Evolutionary conservation across 1,140 invertebrate species (phyloP).

Genomic region (Berghia stephanieae): DNA sequence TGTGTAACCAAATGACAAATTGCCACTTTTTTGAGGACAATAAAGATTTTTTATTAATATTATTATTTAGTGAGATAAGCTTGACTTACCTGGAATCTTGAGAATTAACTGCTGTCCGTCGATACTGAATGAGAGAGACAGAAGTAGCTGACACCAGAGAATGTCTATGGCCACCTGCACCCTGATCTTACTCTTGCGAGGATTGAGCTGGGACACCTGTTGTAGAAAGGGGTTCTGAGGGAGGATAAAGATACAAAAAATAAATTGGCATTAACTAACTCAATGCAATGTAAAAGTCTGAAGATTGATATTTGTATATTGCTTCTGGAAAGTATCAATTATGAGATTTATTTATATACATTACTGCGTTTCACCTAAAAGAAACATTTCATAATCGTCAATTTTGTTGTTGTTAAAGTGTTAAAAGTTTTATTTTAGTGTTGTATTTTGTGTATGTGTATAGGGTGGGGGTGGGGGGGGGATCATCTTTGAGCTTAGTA

Average conservation of each 20-base stretch:
- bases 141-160: constrained; percentile 59
- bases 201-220: constrained; percentile 59
- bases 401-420: no score
- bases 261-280: background rate
- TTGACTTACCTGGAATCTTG: constrained; percentile 55
- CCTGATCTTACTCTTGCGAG: constrained; percentile 48
- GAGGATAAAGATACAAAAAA: background rate
- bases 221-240: constrained; percentile 60
- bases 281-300: background rate
- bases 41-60: no score
- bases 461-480: background rate
- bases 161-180: constrained; percentile 47
- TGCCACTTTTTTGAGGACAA: no score
- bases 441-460: background rate
- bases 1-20: no score
- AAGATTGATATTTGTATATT: background rate
- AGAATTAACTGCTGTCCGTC: constrained; percentile 66
- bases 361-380: no score
- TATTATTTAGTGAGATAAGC: background rate
- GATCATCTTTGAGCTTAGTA: no score
- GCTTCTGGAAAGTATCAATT: no score
- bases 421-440: background rate
- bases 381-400: no score
- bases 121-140: constrained; percentile 61
- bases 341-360: no score